Base-by-base conservation (phyloP, 2,113 vertebrate genomes). In the Thalassarche chlororhynchos region DNA sequence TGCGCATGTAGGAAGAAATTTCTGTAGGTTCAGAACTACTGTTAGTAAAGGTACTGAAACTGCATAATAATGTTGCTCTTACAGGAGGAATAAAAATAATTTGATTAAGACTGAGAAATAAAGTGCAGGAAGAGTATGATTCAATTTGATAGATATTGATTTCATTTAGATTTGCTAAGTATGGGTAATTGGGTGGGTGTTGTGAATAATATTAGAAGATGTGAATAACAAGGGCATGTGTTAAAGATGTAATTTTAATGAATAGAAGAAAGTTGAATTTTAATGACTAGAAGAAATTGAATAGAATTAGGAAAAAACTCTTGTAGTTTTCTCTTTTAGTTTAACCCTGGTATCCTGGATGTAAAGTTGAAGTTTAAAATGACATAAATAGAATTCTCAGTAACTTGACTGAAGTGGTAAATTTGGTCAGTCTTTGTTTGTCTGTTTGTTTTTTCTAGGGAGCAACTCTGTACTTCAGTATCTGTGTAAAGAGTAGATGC, bases 91-190 rank as follows among this genome's bases (percentile, higher is more conserved):
- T 95, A 91, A 96, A 92, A 96, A 93, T 74, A 95, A 71, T 95
- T 75, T 89, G 91, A 92, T 91, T 96, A 98, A 93, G 19, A 97
- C 95, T 79, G 31, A 96, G 90, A 76, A 97, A 74, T 95, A 86
- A 74, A 95, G 57, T 84, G 26, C 69, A 87, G 61, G 47, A 94
- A 97, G 84, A 78, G 24, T 34, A 97, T 78, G 51, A 96, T 96
- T 95, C 77, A 14, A 70, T 95, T 97, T 97, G 91, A 96, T 95
- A 97, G 90, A 84, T 96, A 97, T 95, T 97, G 89, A 97, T 98
- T 97, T 97, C 83, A 89, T 95, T 98, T 97, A 96, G 84, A 95
- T 95, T 69, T 96, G 18, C 89, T 97, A 97, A 97, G 51, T 96
- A 71, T 91, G 75, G 38, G 24, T 95, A 97, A 96, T 95, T 96